Evolutionary conservation across 2,797 vertebrate species (phyloP), one percentile per base, ranked within the genome.

Genomic region (Molossus molossus): DNA sequence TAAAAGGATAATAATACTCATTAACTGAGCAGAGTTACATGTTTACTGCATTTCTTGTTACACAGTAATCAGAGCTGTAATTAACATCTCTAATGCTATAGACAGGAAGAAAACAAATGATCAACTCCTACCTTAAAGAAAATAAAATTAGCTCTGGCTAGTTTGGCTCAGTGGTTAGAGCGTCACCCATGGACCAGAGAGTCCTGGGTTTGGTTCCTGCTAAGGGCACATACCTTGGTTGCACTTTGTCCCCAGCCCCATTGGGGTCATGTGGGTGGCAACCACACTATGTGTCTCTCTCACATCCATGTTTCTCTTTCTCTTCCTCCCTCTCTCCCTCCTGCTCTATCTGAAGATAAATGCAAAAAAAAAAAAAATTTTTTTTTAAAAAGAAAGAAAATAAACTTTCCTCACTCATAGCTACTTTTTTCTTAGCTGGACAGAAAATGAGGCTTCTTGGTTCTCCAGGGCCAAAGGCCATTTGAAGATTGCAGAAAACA

Each of bases 1-100:
- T 97, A 98, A 94, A 97, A 97, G 48, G 62, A 50, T 98, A 97
- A 97, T 97, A 98, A 93, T 95, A 94, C 87, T 97, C 73, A 97
- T 98, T 97, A 97, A 93, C 91, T 95, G 88, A 88, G 65, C 45
- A 97, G 90, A 97, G 97, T 97, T 75, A 95, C 13, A 79, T 90
- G 53, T 98, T 98, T 98, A 97, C 96, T 90, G 86, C 62, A 93
- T 95, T 97, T 88, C 85, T 85, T 92, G 76, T 90, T 96, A 97
- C 98, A 95, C 87, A 96, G 84, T 96, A 53, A 94, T 97, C 62
- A 96, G 72, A 89, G 69, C 37, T 97, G 1, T 94, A 98, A 98
- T 97, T 97, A 98, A 93, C 85, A 85, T 64, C 65, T 2, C 69
- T 65, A 50, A 57, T 79, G 5, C 50, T 91, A 7, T 64, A 69